These are phyloP conservation scores for Drosophila bifasciata DNA, from an alignment of 1,140 invertebrate species.

Conservation along the genomic window DNA sequence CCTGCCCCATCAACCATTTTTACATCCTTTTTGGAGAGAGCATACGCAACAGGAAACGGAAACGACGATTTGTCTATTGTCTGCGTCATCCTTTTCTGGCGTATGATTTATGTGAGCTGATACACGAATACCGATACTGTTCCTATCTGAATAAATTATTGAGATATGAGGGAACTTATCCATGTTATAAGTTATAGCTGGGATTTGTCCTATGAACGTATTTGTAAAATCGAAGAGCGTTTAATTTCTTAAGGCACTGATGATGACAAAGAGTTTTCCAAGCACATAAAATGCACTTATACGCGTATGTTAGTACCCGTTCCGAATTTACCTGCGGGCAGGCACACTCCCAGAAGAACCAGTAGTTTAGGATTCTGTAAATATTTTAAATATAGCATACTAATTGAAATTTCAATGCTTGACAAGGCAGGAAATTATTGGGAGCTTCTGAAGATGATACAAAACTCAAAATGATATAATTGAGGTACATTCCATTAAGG, in stretches of 20 bases:
- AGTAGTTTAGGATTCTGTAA: too few relatives aligned
- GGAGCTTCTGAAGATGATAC: too few relatives aligned
- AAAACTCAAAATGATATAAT: too few relatives aligned
- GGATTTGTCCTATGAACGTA: constrained; percentile 81
- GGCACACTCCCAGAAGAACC: too few relatives aligned
- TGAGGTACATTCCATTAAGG: too few relatives aligned
- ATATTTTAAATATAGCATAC: too few relatives aligned
- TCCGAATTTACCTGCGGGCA: too few relatives aligned
- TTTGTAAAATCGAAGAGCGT: constrained; percentile 85
- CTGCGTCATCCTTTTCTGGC: constrained; percentile 17
- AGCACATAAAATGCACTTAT: constrained; percentile 85
- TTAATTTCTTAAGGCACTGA: constrained; percentile 88
- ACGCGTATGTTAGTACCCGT: too few relatives aligned
- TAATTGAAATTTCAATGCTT: too few relatives aligned
- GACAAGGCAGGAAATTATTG: too few relatives aligned
- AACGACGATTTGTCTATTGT: constrained; percentile 61
- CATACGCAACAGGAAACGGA: constrained; percentile 51
- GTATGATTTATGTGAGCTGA: constrained; percentile 40
- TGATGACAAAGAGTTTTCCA: constrained; percentile 89
- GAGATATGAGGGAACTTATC: neutral
- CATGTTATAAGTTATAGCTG: neutral
- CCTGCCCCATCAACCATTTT: neutral
- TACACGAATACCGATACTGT: constrained; percentile 51
- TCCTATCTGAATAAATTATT: constrained; percentile 64
- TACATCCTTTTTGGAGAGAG: constrained; percentile 13